Evolutionary conservation across 1,140 invertebrate genomes (phyloP).

Genomic region (Penaeus japonicus): DNA sequence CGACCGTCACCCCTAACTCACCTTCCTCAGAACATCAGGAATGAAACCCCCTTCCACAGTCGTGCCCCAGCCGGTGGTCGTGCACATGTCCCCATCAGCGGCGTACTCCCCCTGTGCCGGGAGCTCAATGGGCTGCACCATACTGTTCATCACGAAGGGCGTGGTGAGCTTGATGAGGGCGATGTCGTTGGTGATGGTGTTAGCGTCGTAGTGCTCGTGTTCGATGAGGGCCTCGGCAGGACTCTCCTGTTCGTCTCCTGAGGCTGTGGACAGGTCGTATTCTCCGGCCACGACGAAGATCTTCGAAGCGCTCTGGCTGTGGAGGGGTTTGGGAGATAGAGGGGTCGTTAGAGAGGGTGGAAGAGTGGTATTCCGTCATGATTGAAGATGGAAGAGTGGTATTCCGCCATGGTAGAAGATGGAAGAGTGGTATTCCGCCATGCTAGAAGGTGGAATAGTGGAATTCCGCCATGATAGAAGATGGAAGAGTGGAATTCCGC

Average conservation of each 20-base stretch:
- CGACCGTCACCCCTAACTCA: background rate
- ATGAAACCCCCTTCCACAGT: background rate
- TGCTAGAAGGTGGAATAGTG: too few relatives aligned
- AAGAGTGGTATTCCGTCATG: too few relatives aligned
- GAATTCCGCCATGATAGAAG: too few relatives aligned
- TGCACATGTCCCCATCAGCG: background rate
- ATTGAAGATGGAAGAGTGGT: too few relatives aligned
- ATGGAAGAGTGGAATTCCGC: too few relatives aligned
- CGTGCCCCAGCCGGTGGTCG: slow-evolving; percentile 23
- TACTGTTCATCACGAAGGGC: background rate
- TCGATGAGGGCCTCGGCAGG: background rate
- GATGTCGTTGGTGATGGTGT: slow-evolving; percentile 10
- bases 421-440: too few relatives aligned
- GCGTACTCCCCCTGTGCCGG: background rate
- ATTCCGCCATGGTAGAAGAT: too few relatives aligned
- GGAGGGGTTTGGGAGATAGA: too few relatives aligned
- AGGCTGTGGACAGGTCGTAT: background rate
- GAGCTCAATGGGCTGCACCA: slow-evolving; percentile 10
- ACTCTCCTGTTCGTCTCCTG: slow-evolving; percentile 18
- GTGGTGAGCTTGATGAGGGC: background rate
- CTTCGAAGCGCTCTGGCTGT: too few relatives aligned
- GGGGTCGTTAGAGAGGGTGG: too few relatives aligned
- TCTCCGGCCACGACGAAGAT: background rate
- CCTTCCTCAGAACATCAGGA: slow-evolving; percentile 8
- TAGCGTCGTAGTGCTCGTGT: slow-evolving; percentile 13